Conservation (phyloP, 1,140 invertebrate species). For the Solenopsis fugax region DNA sequence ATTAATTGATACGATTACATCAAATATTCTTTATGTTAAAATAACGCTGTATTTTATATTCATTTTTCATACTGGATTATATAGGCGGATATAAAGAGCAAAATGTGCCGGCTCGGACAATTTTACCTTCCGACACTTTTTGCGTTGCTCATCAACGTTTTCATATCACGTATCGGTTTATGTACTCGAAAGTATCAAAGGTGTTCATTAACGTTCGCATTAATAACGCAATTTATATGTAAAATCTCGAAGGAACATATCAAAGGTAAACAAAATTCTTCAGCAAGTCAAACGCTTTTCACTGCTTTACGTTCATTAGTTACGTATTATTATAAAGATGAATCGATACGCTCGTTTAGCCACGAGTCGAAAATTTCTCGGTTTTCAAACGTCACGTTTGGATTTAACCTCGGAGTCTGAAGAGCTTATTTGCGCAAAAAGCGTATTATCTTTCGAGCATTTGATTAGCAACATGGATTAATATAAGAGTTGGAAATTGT, state of each 20-base stretch:
- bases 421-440: slow-evolving; percentile 40
- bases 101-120: slow-evolving; percentile 5
- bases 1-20: slow-evolving; percentile 21
- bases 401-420: neutral
- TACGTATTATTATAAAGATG: slow-evolving; percentile 35
- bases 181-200: slow-evolving; percentile 49
- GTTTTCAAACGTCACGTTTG: slow-evolving; percentile 23
- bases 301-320: slow-evolving; percentile 47
- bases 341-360: slow-evolving; percentile 50
- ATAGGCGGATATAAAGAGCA: slow-evolving; percentile 5
- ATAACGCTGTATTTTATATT: slow-evolving; percentile 28
- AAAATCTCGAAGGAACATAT: slow-evolving; percentile 59
- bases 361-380: neutral
- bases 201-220: slow-evolving; percentile 54
- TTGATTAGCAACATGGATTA: neutral
- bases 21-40: slow-evolving; percentile 21
- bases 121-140: slow-evolving; percentile 25
- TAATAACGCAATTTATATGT: slow-evolving; percentile 65
- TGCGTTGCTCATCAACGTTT: slow-evolving; percentile 43
- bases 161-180: slow-evolving; percentile 52
- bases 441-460: slow-evolving; percentile 19
- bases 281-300: slow-evolving; percentile 33
- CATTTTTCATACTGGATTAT: slow-evolving; percentile 15
- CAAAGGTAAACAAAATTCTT: slow-evolving; percentile 54
- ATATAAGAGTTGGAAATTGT: neutral